Base-by-base conservation (phyloP, 2,113 vertebrate genomes). In the Protobothrops mucrosquamatus region DNA sequence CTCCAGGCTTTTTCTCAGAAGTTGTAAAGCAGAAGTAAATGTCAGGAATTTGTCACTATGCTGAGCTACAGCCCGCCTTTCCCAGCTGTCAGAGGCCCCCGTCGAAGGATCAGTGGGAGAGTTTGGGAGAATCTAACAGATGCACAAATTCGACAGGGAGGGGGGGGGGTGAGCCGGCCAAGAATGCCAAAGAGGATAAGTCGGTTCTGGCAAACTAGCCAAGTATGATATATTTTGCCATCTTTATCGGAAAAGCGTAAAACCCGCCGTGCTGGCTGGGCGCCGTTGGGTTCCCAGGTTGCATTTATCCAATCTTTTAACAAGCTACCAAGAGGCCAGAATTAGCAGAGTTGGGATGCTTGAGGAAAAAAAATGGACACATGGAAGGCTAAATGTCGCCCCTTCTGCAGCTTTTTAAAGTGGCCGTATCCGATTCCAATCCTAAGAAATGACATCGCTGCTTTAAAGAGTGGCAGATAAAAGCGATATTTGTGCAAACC, bases 31-130 rank as follows among this genome's bases (percentile, higher is more conserved):
- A 86, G 94, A 93, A 56, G 92, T n/a, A 93, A 94, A 87, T 88
- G 85, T 69, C 93, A 96, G 95, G 96, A 97, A 97, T 97, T 96
- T 97, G 93, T 96, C 95, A 0, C 97, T 95, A 94, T 96, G 95
- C 0, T n/a, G 93, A 96, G 97, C 95, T 97, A 97, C 93, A 43
- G 94, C 48, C 93, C 34, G 94, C 93, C 94, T 95, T 92, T 93
- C 0, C 92, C 97, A 97, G 97, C 97, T 97, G 97, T 95, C 93
- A 20, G 93, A 94, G 90, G 85, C 90, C 86, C 85, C 22, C 3
- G 51, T 89, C 11, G 2, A 43, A 89, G 9, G 74, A 81, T 39
- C 12, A 1, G 10, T 51, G 4, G 2, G 86, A 59, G 85, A 64
- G 64, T 39, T 18, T 95, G 95, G 97, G 97, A 91, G 74, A 64